These are phyloP conservation scores for Sitophilus oryzae DNA, from an alignment of 1,140 invertebrate genomes.

Conservation along the genomic window DNA sequence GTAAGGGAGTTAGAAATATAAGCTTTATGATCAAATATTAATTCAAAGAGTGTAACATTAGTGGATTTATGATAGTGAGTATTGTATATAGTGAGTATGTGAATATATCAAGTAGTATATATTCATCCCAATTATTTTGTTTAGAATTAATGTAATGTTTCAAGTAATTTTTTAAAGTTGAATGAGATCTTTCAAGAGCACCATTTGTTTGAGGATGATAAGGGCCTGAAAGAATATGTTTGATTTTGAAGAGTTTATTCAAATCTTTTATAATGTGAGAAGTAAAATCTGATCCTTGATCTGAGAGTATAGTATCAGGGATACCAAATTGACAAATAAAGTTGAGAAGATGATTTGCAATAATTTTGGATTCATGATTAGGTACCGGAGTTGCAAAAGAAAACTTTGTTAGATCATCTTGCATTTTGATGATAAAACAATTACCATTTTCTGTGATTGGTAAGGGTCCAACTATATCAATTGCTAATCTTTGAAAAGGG, in stretches of 20 bases:
- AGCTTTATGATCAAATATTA: too few species aligned
- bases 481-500: neutral
- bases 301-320: too few species aligned
- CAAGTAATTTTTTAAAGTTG: conserved; percentile 36
- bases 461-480: neutral
- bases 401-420: conserved; percentile 41
- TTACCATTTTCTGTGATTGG: too few species aligned
- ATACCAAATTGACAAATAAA: conserved; percentile 36
- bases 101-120: conserved; percentile 36
- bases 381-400: conserved; percentile 29
- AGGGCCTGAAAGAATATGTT: conserved; percentile 23
- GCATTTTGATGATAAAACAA: conserved; percentile 36
- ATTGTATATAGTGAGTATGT: conserved; percentile 41
- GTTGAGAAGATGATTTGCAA: conserved; percentile 26
- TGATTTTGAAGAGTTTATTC: conserved; percentile 34
- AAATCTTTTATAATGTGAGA: conserved; percentile 29
- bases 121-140: too few species aligned
- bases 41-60: conserved; percentile 42
- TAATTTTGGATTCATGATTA: too few species aligned
- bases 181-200: conserved; percentile 39
- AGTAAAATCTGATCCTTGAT: conserved; percentile 38
- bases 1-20: conserved; percentile 26
- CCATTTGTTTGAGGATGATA: too few species aligned
- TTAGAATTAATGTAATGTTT: conserved; percentile 33
- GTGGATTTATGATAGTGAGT: conserved; percentile 39